Base-by-base conservation (phyloP, 2,113 vertebrate genomes). In the Cephalopterus ornatus region DNA sequence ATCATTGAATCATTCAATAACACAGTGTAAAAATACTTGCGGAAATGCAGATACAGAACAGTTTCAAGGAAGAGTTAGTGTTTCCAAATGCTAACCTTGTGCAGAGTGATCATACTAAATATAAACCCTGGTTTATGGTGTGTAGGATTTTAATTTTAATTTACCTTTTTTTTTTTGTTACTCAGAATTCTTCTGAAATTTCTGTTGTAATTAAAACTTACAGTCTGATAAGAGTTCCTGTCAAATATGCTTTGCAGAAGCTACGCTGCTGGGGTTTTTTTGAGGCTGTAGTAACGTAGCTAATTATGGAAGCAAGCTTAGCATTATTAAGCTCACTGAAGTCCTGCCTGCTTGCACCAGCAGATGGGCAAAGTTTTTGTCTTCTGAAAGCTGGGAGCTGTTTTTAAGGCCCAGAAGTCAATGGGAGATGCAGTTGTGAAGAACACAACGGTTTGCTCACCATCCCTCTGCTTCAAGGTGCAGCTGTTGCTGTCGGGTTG, bases 361-460 rank as follows among this genome's bases (percentile, higher is more conserved):
- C 11, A 72, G 17, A 44, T 39, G 44, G n/a, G 52, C 44, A 73
- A 7, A 49, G 5, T 6, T 35, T 85, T 39, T 17, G 11, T 42
- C 33, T 76, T 89, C 49, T 90, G 71, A 75, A 50, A 71, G 4
- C 39, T 79, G 53, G 42, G 44, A 58, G 79, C 42, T 85, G 39
- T 41, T 89, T 88, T 62, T 63, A 63, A 83, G 72, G 50, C n/a
- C 21, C 56, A 42, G 42, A 93, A 88, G 28, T 63, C 44, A 59
- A 2, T n/a, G 56, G 20, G 56, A 70, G 35, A 68, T 32, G 27
- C 0, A 0, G 21, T 15, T 1, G 1, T 22, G 71, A 50, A 50
- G 81, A 92, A 52, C 4, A 22, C 35, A 33, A 70, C 44, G 67
- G 47, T 66, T 91, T 88, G 33, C 52, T 65, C 67, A 46, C 39